Evolutionary conservation across 2,888 invertebrate genomes (phyloP).

Genomic region (Drosophila birchii): DNA sequence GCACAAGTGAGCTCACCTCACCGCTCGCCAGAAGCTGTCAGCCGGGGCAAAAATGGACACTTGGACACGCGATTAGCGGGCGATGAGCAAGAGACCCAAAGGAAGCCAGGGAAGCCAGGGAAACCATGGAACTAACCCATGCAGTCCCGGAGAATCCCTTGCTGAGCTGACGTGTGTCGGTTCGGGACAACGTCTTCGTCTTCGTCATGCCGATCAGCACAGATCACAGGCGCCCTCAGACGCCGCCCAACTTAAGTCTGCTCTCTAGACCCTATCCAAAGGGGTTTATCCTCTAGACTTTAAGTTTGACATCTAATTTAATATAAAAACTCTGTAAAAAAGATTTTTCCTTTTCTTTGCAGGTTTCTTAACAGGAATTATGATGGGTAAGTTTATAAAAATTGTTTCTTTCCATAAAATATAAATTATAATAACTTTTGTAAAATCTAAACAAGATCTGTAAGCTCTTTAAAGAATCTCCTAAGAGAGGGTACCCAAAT

Average conservation of each 20-base stretch:
- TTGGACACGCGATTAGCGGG: slow-evolving; percentile 28
- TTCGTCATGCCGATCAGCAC: slow-evolving; percentile 58
- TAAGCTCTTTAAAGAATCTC: no score
- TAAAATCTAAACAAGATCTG: no score
- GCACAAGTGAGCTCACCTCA: slow-evolving; percentile 19
- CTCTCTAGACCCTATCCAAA: not conserved
- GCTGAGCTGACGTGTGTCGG: slow-evolving; percentile 58
- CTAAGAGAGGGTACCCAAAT: not conserved
- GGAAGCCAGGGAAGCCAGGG: slow-evolving; percentile 35
- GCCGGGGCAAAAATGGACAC: slow-evolving; percentile 31
- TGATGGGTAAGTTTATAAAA: not conserved
- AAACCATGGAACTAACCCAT: not conserved
- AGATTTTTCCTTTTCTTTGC: not conserved
- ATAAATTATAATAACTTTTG: not conserved
- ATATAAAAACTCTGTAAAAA: not conserved
- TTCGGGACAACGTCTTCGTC: slow-evolving; percentile 50
- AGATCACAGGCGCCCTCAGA: slow-evolving; percentile 66
- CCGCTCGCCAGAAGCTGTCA: slow-evolving; percentile 55
- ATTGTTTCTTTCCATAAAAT: not conserved
- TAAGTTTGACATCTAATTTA: not conserved
- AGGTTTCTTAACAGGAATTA: not conserved
- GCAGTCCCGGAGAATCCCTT: slow-evolving; percentile 31
- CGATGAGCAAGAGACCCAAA: slow-evolving; percentile 51
- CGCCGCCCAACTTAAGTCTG: slow-evolving; percentile 38
- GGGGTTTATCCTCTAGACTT: not conserved